These are phyloP conservation scores for Brachynemurus nebulosus DNA, from an alignment of 2,888 invertebrate genomes.

Conservation along the genomic window DNA sequence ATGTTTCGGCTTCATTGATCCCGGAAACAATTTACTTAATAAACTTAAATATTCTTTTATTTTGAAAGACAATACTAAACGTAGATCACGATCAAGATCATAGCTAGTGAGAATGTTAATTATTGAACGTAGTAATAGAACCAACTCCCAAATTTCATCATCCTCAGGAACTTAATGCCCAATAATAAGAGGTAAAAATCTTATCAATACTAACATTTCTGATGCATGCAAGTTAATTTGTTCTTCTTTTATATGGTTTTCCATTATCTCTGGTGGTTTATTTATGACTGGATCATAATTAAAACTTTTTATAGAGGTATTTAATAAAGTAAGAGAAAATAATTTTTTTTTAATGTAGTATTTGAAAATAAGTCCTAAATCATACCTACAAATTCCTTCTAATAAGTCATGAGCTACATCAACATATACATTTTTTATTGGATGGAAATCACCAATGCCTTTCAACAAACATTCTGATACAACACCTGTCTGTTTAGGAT, in stretches of 20 bases:
- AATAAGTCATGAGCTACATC: constrained; percentile 15
- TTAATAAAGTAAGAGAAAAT: not conserved
- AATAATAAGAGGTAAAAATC: constrained; percentile 9
- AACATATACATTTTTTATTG: constrained; percentile 9
- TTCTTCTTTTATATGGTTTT: not conserved
- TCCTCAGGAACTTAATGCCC: constrained; percentile 11
- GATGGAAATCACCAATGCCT: constrained; percentile 9
- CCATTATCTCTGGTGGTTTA: not conserved
- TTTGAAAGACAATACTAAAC: not conserved
- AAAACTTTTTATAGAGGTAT: constrained; percentile 1
- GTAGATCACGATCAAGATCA: too few species aligned
- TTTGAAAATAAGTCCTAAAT: constrained; percentile 8
- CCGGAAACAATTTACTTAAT: constrained; percentile 12
- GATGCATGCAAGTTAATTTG: constrained; percentile 10
- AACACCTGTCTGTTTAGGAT: not conserved
- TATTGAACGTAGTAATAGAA: not conserved
- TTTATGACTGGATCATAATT: not conserved
- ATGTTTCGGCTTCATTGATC: constrained; percentile 16
- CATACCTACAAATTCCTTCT: constrained; percentile 11
- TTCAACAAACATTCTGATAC: constrained; percentile 4
- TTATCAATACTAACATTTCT: constrained; percentile 10
- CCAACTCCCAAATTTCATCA: not conserved
- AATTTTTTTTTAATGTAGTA: constrained; percentile 9
- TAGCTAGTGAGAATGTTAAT: too few species aligned
- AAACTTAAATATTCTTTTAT: not conserved